Evolutionary conservation across 2,797 vertebrate genomes (phyloP).

Genomic region (Carcharodon carcharias): DNA sequence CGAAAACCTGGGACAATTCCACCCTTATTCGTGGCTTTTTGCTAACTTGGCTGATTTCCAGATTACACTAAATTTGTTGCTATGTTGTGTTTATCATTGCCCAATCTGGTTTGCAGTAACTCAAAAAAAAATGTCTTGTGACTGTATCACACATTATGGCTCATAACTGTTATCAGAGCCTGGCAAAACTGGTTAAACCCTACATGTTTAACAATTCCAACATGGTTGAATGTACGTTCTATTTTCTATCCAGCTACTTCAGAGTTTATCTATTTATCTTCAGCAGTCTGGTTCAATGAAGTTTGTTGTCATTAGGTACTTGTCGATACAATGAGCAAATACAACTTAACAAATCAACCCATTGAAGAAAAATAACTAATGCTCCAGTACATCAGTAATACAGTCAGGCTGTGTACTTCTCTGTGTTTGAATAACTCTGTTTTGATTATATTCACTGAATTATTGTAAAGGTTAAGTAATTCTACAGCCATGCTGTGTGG

Average conservation of each 20-base stretch:
- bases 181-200: not conserved
- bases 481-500: not conserved
- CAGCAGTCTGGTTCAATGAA: not conserved
- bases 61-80: not conserved
- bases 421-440: not conserved
- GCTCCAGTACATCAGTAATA: not conserved
- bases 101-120: not conserved
- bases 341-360: not conserved
- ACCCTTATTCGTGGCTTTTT: not conserved
- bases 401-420: not conserved
- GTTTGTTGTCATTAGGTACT: not conserved
- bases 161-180: not conserved
- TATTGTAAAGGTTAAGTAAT: constrained; percentile 29
- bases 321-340: not conserved
- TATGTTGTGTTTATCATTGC: not conserved
- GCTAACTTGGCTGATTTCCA: not conserved
- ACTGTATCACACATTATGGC: not conserved
- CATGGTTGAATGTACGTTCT: not conserved
- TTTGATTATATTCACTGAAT: constrained; percentile 19
- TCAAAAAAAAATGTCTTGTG: not conserved
- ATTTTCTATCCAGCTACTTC: not conserved
- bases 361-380: not conserved
- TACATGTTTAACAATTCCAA: not conserved
- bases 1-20: too few species aligned
- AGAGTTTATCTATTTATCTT: not conserved